Evolutionary conservation across 35 echinoderm and acorn worm genomes (phyloP).

Genomic region (Lytechinus pictus): DNA sequence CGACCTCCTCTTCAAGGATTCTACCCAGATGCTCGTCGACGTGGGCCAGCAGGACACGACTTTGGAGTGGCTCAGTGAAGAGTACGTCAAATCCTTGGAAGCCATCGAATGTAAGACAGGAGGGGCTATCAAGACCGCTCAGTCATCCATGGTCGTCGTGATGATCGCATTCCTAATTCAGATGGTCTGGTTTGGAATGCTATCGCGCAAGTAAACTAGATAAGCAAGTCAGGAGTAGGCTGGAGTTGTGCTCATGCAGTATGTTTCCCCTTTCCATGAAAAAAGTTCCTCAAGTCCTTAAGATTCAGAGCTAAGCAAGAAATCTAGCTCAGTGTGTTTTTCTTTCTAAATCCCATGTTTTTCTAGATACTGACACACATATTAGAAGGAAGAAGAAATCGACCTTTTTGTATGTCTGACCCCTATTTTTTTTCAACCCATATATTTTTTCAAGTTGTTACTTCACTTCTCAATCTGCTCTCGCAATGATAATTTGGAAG

Average conservation of each 20-base stretch:
- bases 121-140: not conserved
- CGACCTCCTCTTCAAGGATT: slow-evolving; percentile 89
- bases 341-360: too few species aligned
- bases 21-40: slow-evolving; percentile 52
- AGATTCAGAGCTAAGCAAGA: too few species aligned
- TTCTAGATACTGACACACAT: too few species aligned
- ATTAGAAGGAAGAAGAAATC: too few species aligned
- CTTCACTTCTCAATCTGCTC: too few species aligned
- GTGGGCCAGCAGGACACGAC: slow-evolving; percentile 43
- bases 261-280: not conserved
- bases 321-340: too few species aligned
- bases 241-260: slow-evolving; percentile 6
- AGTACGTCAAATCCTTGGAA: slow-evolving; percentile 61
- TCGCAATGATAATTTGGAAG: too few species aligned
- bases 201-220: not conserved
- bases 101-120: slow-evolving; percentile 50
- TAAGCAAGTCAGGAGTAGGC: not conserved
- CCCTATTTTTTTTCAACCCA: too few species aligned
- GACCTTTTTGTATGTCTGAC: too few species aligned
- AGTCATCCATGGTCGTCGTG: slow-evolving; percentile 31
- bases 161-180: slow-evolving; percentile 6
- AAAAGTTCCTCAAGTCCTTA: too few species aligned
- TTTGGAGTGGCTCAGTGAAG: slow-evolving; percentile 61
- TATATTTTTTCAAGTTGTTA: too few species aligned
- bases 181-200: not conserved